Evolutionary conservation across 2,797 vertebrate species (phyloP).

Genomic region (Platalea minor): DNA sequence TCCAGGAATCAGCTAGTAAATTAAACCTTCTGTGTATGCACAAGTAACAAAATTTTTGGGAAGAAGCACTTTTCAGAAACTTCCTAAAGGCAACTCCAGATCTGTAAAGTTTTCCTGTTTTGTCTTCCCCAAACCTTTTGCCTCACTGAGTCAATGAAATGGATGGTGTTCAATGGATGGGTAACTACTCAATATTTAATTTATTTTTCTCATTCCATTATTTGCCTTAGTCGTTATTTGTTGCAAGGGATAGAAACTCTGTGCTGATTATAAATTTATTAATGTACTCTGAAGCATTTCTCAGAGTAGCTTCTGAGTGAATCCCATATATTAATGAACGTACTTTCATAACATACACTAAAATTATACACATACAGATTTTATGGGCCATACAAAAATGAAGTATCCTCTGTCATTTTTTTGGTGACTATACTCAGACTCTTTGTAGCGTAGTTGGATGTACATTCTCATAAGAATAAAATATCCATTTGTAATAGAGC

Average conservation of each 20-base stretch:
- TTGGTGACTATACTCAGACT: background rate
- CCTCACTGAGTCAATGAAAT: background rate
- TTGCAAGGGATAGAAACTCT: background rate
- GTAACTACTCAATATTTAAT: background rate
- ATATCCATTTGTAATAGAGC: background rate
- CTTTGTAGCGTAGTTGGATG: background rate
- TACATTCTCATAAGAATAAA: background rate
- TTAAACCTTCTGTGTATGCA: background rate
- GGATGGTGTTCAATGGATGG: background rate
- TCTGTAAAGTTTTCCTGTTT: fast-evolving
- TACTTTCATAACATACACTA: background rate
- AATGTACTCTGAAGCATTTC: background rate
- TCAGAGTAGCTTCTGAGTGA: background rate
- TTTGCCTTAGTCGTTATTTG: background rate
- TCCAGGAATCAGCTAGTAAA: background rate
- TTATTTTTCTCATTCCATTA: background rate
- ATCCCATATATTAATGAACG: background rate
- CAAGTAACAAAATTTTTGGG: background rate
- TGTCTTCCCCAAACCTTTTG: background rate
- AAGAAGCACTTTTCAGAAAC: background rate
- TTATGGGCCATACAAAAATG: background rate
- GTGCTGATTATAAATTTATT: background rate
- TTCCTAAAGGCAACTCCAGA: background rate
- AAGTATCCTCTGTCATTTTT: background rate
- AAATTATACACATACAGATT: background rate